These are phyloP conservation scores for Grammomys dolichurus DNA, from an alignment of 2,113 vertebrate genomes.

Conservation along the genomic window DNA sequence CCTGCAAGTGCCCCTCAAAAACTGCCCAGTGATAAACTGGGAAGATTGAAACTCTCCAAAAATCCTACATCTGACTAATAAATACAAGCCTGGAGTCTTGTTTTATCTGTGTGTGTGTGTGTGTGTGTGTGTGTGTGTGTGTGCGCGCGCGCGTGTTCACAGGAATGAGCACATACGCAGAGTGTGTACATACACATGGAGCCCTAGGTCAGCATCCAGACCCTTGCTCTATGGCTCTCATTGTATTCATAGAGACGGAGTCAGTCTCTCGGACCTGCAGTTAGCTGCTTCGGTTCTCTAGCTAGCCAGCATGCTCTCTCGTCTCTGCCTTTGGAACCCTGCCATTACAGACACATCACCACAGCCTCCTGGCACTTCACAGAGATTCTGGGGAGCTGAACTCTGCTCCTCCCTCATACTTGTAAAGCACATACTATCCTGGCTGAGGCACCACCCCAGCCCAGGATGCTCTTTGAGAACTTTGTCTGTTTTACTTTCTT, in stretches of 20 bases:
- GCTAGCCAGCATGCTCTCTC: neutral
- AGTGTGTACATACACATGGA: neutral
- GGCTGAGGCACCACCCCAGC: neutral
- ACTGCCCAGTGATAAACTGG: neutral
- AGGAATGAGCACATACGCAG: neutral
- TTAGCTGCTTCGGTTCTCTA: neutral
- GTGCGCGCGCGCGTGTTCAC: neutral
- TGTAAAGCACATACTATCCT: neutral
- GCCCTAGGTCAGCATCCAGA: neutral
- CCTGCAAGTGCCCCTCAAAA: neutral
- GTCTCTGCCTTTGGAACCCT: neutral
- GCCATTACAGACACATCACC: neutral
- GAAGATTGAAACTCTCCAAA: neutral
- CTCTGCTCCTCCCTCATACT: neutral
- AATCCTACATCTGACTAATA: neutral
- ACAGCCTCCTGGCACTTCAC: neutral
- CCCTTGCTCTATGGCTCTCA: neutral
- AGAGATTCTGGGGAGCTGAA: neutral
- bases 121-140: neutral
- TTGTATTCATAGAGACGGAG: neutral
- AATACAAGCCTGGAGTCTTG: neutral
- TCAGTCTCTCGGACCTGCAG: neutral
- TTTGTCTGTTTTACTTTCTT: neutral
- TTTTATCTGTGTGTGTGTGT: neutral
- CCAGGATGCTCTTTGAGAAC: neutral